Base-by-base conservation (phyloP, 64 coral and sea anemone genomes). In the Stichodactyla helianthus region DNA sequence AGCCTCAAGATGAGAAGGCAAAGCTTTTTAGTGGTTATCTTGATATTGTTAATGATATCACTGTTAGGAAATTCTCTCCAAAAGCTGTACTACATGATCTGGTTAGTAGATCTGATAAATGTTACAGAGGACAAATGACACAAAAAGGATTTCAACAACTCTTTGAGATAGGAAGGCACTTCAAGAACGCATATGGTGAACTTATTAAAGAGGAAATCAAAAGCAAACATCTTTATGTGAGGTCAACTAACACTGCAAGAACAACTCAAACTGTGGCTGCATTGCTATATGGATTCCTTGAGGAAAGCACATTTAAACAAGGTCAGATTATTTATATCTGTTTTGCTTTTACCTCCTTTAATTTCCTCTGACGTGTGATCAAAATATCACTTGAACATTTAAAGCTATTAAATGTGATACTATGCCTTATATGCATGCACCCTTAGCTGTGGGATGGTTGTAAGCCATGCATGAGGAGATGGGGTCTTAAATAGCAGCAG, bases 211-310 rank as follows among this genome's bases (percentile, higher is more conserved):
- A 52, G 44, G 54, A 9, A 55, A 84, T 54, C 15, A 84, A 58
- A 6, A 84, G 12, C 19, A 57, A 82, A 6, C 28, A 52, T 20
- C 13, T 84, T 22, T 84, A 84, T 26, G 59, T 31, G 8, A 58
- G 83, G 54, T 84, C 83, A 58, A 84, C 83, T 7, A 59, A 63
- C 25, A 58, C 4, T 57, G 83, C 31, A 2, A 58, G 83, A 28
- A 84, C 83, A 25, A 14, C 55, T 28, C 83, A 84, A 51, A 60
- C n/a, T 63, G 83, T 51, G 5, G 54, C 83, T 35, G 83, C 83
- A 61, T 84, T 84, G 16, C 3, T 84, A 5, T 84, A 55, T 58
- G 83, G 83, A 59, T 61, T 84, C 17, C 55, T 84, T n/a, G 83
- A 25, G 7, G 54, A 60, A 27, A 50, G 61, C 10, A 26, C 53